A percentile compares a stretch with the other conserved stretches of the same genome.
phyloP scores from a whole-genome alignment of 2,797 vertebrate genomes.

The Petrocephalus schoutedeni region DNA sequence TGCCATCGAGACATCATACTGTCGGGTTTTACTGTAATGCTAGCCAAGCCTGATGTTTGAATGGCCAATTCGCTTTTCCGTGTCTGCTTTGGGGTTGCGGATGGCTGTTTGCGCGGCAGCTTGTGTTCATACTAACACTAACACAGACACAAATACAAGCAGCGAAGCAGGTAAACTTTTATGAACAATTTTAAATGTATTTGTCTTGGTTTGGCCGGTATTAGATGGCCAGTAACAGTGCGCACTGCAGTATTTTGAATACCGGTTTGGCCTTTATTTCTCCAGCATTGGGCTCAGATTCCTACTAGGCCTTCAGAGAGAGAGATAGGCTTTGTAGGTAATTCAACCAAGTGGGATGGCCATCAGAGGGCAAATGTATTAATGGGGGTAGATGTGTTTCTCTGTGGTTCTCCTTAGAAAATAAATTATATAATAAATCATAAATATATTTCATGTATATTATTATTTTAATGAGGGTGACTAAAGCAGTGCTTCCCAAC shows the following conservation, averaged over 20 bases:
- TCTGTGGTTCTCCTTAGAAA: not conserved
- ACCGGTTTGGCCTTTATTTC: not conserved
- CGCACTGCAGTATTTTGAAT: not conserved
- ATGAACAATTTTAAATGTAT: not conserved
- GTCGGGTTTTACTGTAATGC: too few species aligned
- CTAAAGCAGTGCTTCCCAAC: too few species aligned
- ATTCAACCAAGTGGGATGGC: not conserved
- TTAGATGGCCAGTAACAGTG: not conserved
- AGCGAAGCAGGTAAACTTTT: not conserved
- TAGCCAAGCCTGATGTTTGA: too few species aligned
- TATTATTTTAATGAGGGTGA: not conserved
- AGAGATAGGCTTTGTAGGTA: not conserved
- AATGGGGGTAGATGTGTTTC: not conserved
- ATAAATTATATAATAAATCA: not conserved
- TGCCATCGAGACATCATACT: too few species aligned
- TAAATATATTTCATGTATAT: not conserved
- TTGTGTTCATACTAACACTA: not conserved
- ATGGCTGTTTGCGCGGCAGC: too few species aligned
- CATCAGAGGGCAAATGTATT: not conserved
- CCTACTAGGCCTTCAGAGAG: not conserved
- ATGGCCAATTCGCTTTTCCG: too few species aligned
- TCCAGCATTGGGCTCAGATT: not conserved
- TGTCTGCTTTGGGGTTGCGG: too few species aligned
- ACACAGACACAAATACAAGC: not conserved
- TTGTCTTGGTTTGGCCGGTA: not conserved